Evolutionary conservation across 2,113 vertebrate genomes (phyloP).

Genomic region (Pan troglodytes): NHGRI_mPanTro3-v2.1_pri NC_072421.2:124863001-124863500

Average conservation of each 20-base stretch:
- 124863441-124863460: background rate
- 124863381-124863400: background rate
- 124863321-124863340: background rate
- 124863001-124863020: background rate
- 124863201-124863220: background rate
- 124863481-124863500: rapidly evolving
- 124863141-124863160: background rate
- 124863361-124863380: background rate
- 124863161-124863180: background rate
- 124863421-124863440: background rate
- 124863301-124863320: background rate
- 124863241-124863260: background rate
- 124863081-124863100: background rate
- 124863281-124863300: background rate
- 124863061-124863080: background rate
- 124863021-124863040: background rate
- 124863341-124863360: background rate
- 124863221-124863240: background rate
- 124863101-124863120: background rate
- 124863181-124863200: background rate
- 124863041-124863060: background rate
- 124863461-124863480: constrained; percentile 25
- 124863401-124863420: background rate
- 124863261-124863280: background rate
- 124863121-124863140: background rate